A percentile compares a stretch with the other conserved stretches of the same genome.
phyloP scores from a whole-genome alignment of 2,888 invertebrate genomes.

The Hyposoter dolosus region DNA sequence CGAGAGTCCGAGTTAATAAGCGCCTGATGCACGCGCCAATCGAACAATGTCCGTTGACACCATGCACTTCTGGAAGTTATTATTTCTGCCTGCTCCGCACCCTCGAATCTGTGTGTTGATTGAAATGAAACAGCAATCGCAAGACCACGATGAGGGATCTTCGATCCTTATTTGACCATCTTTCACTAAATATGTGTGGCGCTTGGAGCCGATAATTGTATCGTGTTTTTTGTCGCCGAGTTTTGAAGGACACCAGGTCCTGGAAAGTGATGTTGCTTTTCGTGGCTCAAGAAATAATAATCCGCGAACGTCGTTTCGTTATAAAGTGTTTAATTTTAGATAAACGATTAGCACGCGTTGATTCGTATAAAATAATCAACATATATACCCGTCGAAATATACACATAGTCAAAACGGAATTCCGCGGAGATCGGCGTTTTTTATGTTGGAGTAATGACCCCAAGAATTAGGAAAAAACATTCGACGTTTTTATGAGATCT shows the following conservation, averaged over 20 bases:
- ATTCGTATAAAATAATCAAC: neutral
- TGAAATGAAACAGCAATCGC: constrained; percentile 10
- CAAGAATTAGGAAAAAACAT: neutral
- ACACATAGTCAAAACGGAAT: neutral
- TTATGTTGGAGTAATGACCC: neutral
- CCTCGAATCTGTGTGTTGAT: neutral
- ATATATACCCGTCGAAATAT: neutral
- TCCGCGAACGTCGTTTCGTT: neutral
- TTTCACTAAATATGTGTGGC: neutral
- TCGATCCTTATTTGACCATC: neutral
- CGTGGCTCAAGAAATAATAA: neutral
- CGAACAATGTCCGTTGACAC: constrained; percentile 29
- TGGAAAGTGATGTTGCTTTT: neutral
- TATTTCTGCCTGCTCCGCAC: neutral
- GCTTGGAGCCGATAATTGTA: neutral
- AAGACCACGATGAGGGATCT: neutral
- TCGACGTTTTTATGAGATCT: neutral
- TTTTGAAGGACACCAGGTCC: neutral
- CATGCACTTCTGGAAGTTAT: constrained; percentile 18
- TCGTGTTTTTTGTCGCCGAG: neutral
- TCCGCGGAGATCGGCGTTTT: neutral
- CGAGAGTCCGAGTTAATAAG: constrained; percentile 45
- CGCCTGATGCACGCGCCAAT: constrained; percentile 38
- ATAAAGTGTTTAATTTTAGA: neutral
- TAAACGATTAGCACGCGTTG: neutral